These are phyloP conservation scores for Scleropages formosus DNA, from an alignment of 2,797 vertebrate genomes.

Conservation along the genomic window DNA sequence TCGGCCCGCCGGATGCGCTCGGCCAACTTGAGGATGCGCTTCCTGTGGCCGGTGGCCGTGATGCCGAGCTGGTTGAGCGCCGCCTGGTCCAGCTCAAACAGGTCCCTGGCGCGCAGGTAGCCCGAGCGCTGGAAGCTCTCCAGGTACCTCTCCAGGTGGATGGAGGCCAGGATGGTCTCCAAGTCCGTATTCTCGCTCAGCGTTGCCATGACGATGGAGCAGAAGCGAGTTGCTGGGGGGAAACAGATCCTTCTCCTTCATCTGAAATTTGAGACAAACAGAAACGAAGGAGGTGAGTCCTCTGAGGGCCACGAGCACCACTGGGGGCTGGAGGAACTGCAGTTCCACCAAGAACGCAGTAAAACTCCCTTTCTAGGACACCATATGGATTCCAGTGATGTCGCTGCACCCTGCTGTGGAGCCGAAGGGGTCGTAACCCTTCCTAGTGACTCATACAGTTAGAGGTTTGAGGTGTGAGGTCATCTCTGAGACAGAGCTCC, in stretches of 20 bases:
- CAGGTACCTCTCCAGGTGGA: conserved; percentile 88
- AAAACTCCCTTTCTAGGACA: background rate
- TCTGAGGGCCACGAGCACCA: too few species aligned
- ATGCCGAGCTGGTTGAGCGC: conserved; percentile 81
- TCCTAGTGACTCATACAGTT: conserved; percentile 38
- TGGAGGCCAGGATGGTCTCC: conserved; percentile 79
- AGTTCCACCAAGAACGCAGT: too few species aligned
- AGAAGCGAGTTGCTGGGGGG: conserved; percentile 29
- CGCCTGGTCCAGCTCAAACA: conserved; percentile 71
- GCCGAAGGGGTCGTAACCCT: conserved; percentile 41
- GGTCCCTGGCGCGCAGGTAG: conserved; percentile 72
- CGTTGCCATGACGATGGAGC: conserved; percentile 73
- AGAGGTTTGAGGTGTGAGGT: conserved; percentile 48
- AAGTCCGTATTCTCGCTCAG: conserved; percentile 73
- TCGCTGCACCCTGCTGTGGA: conserved; percentile 49
- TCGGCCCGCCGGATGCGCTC: conserved; percentile 55
- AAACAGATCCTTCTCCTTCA: conserved; percentile 49
- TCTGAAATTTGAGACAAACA: conserved; percentile 51
- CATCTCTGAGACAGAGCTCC: conserved; percentile 43
- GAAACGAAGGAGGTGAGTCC: background rate
- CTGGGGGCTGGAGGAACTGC: too few species aligned
- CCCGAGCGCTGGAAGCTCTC: conserved; percentile 78
- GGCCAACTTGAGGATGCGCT: conserved; percentile 83
- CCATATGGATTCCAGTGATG: conserved; percentile 27
- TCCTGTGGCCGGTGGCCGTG: conserved; percentile 89